Percentiles rank a stretch among this genome's conserved stretches.
These are phyloP conservation scores for Pseudachorutes palmiensis DNA, from an alignment of 1,140 invertebrate genomes.

Conservation along the genomic window DNA sequence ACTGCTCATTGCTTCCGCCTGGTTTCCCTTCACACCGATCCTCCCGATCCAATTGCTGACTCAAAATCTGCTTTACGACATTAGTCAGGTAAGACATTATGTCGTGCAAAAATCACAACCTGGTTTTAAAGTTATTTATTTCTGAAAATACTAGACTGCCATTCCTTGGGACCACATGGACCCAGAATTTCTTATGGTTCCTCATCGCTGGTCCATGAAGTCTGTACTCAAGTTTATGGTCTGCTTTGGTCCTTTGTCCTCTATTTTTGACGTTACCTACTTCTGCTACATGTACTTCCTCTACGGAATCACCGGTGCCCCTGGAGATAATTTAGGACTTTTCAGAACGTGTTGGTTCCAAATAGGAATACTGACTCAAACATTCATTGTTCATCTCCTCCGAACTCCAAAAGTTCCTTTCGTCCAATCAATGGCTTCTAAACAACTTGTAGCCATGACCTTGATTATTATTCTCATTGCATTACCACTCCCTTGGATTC, in stretches of 20 bases:
- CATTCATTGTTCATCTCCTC: constrained; percentile 26
- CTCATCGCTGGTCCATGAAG: constrained; percentile 26
- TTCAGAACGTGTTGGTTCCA: constrained; percentile 24
- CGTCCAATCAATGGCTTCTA: constrained; percentile 17
- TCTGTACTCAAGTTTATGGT: constrained; percentile 25
- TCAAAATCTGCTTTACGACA: constrained; percentile 27
- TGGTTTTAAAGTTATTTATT: background rate
- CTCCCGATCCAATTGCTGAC: constrained; percentile 14
- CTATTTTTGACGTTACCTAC: constrained; percentile 23
- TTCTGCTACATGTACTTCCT: constrained; percentile 27
- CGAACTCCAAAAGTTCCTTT: constrained; percentile 25
- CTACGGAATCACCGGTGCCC: constrained; percentile 4
- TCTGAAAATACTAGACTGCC: background rate
- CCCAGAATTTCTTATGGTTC: constrained; percentile 17
- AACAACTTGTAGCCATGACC: constrained; percentile 11
- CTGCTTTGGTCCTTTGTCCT: constrained; percentile 23
- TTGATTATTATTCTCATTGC: constrained; percentile 20
- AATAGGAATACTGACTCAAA: constrained; percentile 24
- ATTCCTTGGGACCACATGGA: constrained; percentile 31
- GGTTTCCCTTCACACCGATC: constrained; percentile 27
- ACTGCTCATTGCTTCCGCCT: constrained; percentile 19
- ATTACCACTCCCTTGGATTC: constrained; percentile 19
- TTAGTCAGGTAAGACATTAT: constrained; percentile 12
- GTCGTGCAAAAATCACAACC: background rate
- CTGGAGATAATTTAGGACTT: constrained; percentile 8